phyloP scores from a whole-genome alignment of 2,113 vertebrate species.

The Pipra filicauda region DNA sequence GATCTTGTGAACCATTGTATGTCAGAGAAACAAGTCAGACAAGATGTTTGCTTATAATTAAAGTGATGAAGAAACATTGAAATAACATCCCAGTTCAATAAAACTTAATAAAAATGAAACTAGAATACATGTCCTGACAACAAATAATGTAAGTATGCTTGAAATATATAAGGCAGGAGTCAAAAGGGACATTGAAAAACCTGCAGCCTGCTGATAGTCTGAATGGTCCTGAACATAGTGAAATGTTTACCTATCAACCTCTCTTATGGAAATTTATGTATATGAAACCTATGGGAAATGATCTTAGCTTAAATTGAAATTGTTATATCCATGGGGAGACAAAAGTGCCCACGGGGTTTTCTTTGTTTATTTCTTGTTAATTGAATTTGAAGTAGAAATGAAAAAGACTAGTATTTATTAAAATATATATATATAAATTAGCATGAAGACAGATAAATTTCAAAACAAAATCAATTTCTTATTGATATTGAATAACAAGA shows the following conservation, averaged over 20 bases:
- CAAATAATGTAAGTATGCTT: neutral
- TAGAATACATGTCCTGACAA: neutral
- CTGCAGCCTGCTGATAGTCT: neutral
- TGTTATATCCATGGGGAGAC: neutral
- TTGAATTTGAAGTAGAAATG: neutral
- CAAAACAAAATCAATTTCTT: neutral
- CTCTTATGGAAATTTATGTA: neutral
- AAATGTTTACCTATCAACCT: neutral
- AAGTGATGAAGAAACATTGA: neutral
- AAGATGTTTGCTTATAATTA: constrained; percentile 22
- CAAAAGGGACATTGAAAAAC: neutral
- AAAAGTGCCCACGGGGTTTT: neutral
- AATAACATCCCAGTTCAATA: neutral
- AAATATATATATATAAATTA: neutral
- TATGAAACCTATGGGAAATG: neutral
- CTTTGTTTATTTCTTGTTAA: neutral
- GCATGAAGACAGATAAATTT: neutral
- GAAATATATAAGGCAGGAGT: neutral
- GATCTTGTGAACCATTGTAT: neutral
- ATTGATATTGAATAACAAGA: neutral
- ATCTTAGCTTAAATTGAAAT: neutral
- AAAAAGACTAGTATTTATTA: neutral
- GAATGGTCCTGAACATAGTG: neutral
- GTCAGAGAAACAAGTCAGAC: neutral
- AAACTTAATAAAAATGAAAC: constrained; percentile 10